A percentile compares a stretch with the other conserved stretches of the same genome.
phyloP scores from a whole-genome alignment of 2,113 vertebrate species.

The Melanerpes formicivorus region DNA sequence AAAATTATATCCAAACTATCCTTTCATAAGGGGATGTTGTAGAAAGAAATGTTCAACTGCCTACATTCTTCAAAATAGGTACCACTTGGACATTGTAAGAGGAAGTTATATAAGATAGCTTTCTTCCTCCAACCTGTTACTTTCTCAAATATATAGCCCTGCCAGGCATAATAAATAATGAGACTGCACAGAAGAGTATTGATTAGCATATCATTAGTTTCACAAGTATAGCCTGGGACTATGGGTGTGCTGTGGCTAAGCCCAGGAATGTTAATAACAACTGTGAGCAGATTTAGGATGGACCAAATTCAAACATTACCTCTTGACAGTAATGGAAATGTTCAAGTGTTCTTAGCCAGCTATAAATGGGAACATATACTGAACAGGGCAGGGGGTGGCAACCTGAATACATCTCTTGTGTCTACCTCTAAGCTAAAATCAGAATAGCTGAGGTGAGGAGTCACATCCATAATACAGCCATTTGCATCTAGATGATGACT shows the following conservation, averaged over 20 bases:
- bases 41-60: neutral
- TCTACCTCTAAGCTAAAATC: neutral
- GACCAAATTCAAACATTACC: neutral
- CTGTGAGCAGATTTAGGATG: neutral
- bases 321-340: neutral
- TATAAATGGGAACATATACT: neutral
- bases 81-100: neutral
- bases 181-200: neutral
- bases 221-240: neutral
- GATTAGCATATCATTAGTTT: neutral
- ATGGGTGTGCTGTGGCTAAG: neutral
- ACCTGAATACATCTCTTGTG: neutral
- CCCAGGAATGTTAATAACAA: neutral
- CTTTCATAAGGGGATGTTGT: neutral
- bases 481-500: no score
- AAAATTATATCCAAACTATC: neutral
- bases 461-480: no score
- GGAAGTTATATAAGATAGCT: neutral
- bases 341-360: neutral
- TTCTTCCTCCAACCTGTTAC: neutral
- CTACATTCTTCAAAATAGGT: neutral
- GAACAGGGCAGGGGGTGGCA: neutral
- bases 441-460: neutral
- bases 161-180: neutral
- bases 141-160: neutral